Evolutionary conservation across 2,113 vertebrate genomes (phyloP).

Genomic region (Collichthys lucidus): DNA sequence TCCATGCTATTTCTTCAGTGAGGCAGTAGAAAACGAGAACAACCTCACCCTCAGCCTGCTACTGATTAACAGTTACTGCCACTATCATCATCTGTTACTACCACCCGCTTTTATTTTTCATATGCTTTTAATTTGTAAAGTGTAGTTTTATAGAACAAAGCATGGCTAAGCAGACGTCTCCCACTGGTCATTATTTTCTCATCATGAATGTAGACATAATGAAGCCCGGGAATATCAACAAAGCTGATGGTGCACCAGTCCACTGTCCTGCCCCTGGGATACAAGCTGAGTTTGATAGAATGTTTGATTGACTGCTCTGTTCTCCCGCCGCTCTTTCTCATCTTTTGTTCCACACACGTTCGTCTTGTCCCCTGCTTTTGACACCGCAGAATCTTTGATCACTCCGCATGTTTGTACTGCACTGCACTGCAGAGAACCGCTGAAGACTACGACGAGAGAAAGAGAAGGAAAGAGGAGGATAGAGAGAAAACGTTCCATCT

Average conservation of each 20-base stretch:
- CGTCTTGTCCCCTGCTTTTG: slow-evolving; percentile 72
- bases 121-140: background rate
- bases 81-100: background rate
- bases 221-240: background rate
- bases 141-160: background rate
- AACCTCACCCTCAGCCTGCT: background rate
- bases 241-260: slow-evolving; percentile 38
- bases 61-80: background rate
- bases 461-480: slow-evolving; percentile 44
- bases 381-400: slow-evolving; percentile 78
- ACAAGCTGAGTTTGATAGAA: slow-evolving; percentile 35
- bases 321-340: slow-evolving; percentile 58
- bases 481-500: slow-evolving; percentile 58
- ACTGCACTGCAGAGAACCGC: slow-evolving; percentile 65
- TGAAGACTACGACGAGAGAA: slow-evolving; percentile 61
- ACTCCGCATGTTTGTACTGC: slow-evolving; percentile 75
- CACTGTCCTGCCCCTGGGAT: slow-evolving; percentile 28
- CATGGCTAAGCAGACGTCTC: background rate
- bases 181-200: background rate
- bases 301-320: slow-evolving; percentile 59
- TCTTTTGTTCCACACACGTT: slow-evolving; percentile 68
- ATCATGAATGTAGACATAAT: background rate
- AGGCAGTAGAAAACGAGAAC: background rate
- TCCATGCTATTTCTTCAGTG: background rate
- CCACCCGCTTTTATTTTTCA: background rate